phyloP scores from a whole-genome alignment of 2,113 vertebrate species.

The Crypturellus undulatus region DNA sequence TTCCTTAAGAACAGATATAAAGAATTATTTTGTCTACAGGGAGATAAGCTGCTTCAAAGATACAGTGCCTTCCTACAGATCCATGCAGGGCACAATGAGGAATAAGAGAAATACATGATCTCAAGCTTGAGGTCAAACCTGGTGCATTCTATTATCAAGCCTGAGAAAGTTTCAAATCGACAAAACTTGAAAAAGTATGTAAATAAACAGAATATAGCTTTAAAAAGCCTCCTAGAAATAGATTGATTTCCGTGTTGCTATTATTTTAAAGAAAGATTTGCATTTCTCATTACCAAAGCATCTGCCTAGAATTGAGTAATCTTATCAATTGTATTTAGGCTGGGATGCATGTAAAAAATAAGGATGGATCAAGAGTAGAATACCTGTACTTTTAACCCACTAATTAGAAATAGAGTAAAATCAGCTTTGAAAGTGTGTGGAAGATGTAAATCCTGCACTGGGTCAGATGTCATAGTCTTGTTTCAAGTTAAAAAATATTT shows the following conservation, averaged over 20 bases:
- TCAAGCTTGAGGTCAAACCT: background rate
- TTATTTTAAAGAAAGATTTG: background rate
- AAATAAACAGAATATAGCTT: background rate
- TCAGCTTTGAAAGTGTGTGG: background rate
- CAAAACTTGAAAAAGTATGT: background rate
- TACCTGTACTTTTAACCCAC: background rate
- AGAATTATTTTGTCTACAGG: conserved; percentile 5
- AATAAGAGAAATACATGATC: background rate
- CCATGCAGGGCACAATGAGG: background rate
- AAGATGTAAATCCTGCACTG: background rate
- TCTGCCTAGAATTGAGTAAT: background rate
- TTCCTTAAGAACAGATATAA: conserved; percentile 2
- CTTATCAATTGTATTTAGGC: background rate
- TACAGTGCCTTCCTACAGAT: background rate
- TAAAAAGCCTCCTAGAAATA: background rate
- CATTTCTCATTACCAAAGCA: background rate
- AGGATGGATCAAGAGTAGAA: background rate
- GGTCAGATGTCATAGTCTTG: background rate
- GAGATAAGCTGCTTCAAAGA: background rate
- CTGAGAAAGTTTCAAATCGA: background rate
- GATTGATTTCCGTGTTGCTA: background rate
- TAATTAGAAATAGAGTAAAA: background rate
- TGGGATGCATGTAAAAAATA: background rate
- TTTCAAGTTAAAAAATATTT: background rate
- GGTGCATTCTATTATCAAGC: background rate